Percentiles rank a stretch among this genome's conserved stretches.
Conservation (phyloP, 2,797 vertebrate genomes). For the Catostomus latipinnis region DNA sequence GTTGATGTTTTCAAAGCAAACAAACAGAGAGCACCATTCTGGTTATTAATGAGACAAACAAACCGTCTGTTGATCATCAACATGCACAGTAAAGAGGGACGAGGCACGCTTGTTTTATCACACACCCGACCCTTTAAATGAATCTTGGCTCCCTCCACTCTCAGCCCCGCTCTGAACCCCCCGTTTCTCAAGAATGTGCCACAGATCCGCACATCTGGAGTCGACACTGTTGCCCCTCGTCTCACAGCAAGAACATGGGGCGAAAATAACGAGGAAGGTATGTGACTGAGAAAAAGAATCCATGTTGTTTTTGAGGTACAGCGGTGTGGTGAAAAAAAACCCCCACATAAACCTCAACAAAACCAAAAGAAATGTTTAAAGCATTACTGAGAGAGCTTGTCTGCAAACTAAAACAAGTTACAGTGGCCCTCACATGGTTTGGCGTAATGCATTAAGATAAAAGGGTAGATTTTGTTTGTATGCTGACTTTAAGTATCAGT, state of each 20-base stretch:
- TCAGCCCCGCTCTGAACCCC: constrained; percentile 10
- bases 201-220: constrained; percentile 54
- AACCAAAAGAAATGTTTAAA: constrained; percentile 9
- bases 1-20: constrained; percentile 19
- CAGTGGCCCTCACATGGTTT: not conserved
- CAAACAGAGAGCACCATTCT: not conserved
- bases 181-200: constrained; percentile 23
- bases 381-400: not conserved
- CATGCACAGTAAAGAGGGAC: not conserved
- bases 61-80: constrained; percentile 22
- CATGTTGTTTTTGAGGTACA: not conserved
- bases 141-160: constrained; percentile 16
- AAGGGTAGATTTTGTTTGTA: too few relatives aligned
- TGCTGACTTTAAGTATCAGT: too few relatives aligned
- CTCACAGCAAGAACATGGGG: constrained; percentile 1
- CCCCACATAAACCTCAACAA: not conserved
- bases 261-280: not conserved
- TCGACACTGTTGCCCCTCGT: constrained; percentile 46
- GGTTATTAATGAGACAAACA: constrained; percentile 24
- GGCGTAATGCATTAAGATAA: too few relatives aligned
- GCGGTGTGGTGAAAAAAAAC: not conserved
- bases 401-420: not conserved
- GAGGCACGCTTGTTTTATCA: constrained; percentile 27
- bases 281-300: not conserved
- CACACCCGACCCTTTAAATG: constrained; percentile 31